phyloP scores from a whole-genome alignment of 2,113 vertebrate genomes.

The Physeter macrocephalus region DNA sequence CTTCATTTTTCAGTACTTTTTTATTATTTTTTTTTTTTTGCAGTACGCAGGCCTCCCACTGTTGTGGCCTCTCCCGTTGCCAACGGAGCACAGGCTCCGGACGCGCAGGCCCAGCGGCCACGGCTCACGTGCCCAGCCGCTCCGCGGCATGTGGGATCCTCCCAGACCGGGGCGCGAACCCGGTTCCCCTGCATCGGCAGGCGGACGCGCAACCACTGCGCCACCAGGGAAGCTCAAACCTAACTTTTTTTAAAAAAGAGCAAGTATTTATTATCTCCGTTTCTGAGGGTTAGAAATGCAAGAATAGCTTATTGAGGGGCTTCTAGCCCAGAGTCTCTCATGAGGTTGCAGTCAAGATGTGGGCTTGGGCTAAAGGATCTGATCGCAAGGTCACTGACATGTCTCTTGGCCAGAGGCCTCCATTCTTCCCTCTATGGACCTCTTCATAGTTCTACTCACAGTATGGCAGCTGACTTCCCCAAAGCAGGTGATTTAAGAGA shows the following conservation, averaged over 20 bases:
- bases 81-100: too few relatives aligned
- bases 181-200: too few relatives aligned
- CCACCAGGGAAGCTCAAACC: neutral
- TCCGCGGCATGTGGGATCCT: too few relatives aligned
- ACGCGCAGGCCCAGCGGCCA: too few relatives aligned
- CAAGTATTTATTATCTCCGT: neutral
- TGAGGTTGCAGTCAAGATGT: neutral
- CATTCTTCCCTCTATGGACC: neutral
- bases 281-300: neutral
- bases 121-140: accelerated
- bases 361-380: neutral
- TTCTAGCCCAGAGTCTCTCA: neutral
- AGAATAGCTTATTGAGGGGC: neutral
- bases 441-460: neutral
- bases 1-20: neutral
- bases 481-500: neutral
- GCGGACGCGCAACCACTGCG: too few relatives aligned
- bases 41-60: too few relatives aligned
- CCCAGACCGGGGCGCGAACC: too few relatives aligned
- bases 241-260: neutral
- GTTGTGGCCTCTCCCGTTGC: too few relatives aligned
- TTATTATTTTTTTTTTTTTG: too few relatives aligned
- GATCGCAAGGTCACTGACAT: neutral
- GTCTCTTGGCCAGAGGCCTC: neutral
- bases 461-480: neutral